phyloP scores from a whole-genome alignment of 2,888 invertebrate genomes.

The Apoda limacodes region DNA sequence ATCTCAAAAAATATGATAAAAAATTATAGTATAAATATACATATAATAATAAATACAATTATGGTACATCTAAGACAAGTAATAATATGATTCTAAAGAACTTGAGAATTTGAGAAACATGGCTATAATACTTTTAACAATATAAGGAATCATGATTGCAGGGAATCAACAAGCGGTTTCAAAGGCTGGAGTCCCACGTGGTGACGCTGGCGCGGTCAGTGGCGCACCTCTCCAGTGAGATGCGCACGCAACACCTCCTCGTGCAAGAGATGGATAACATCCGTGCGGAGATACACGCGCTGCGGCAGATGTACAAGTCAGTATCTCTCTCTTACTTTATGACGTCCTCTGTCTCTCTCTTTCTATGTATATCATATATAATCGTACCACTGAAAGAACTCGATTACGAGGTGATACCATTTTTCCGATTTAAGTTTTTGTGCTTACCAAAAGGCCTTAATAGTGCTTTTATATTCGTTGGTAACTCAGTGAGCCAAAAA shows the following conservation, averaged over 20 bases:
- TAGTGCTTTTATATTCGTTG: too few species aligned
- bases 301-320: slow-evolving; percentile 75
- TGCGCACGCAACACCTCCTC: slow-evolving; percentile 89
- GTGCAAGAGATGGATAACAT: slow-evolving; percentile 92
- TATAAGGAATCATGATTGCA: slow-evolving; percentile 30
- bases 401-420: too few species aligned
- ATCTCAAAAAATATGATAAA: background rate
- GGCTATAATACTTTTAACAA: too few species aligned
- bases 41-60: background rate
- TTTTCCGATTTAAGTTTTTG: too few species aligned
- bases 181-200: slow-evolving; percentile 90
- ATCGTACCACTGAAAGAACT: too few species aligned
- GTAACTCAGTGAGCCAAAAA: too few species aligned
- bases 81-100: too few species aligned
- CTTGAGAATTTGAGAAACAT: too few species aligned
- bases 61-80: background rate
- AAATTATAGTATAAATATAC: background rate
- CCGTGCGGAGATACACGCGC: slow-evolving; percentile 82
- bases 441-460: too few species aligned
- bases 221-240: slow-evolving; percentile 91
- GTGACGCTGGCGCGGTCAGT: slow-evolving; percentile 91
- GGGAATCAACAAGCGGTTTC: slow-evolving; percentile 89
- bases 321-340: too few species aligned
- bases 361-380: too few species aligned
- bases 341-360: too few species aligned